These are phyloP conservation scores for Cremastinae sp. DNA, from an alignment of 2,888 invertebrate genomes.

Conservation along the genomic window DNA sequence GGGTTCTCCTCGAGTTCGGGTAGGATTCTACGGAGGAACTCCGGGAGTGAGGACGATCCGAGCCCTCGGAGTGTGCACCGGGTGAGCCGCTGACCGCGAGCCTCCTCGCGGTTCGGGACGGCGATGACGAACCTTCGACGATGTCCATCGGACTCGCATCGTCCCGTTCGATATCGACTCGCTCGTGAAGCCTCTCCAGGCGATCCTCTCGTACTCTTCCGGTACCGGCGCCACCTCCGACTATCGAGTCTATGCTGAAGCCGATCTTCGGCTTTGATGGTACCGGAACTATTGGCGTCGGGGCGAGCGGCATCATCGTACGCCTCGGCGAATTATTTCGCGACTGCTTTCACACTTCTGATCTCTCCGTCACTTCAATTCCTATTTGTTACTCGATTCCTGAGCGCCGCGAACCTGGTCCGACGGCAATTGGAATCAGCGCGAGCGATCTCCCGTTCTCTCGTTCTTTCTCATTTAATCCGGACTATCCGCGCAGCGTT, in stretches of 20 bases:
- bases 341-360: conserved; percentile 10
- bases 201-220: conserved; percentile 59
- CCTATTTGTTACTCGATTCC: conserved; percentile 31
- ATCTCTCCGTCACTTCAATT: conserved; percentile 22
- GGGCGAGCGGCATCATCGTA: conserved; percentile 97
- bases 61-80: conserved; percentile 81
- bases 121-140: conserved; percentile 76
- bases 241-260: conserved; percentile 96
- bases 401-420: conserved; percentile 24
- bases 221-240: conserved; percentile 84
- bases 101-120: conserved; percentile 70
- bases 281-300: conserved; percentile 95
- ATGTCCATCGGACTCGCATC: conserved; percentile 75
- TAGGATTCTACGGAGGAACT: conserved; percentile 78
- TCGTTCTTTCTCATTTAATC: neutral
- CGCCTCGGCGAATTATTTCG: conserved; percentile 67
- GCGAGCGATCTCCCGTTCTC: conserved; percentile 54
- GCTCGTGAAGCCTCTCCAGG: conserved; percentile 70
- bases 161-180: conserved; percentile 73
- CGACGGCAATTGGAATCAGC: conserved; percentile 32
- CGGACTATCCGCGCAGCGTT: neutral
- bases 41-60: conserved; percentile 77
- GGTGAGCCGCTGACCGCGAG: conserved; percentile 77
- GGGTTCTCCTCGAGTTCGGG: conserved; percentile 77
- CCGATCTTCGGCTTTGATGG: conserved; percentile 96